Evolutionary conservation across 2,113 vertebrate genomes (phyloP), one percentile per base, ranked within the genome.

Genomic region (Glaucomys volans): DNA sequence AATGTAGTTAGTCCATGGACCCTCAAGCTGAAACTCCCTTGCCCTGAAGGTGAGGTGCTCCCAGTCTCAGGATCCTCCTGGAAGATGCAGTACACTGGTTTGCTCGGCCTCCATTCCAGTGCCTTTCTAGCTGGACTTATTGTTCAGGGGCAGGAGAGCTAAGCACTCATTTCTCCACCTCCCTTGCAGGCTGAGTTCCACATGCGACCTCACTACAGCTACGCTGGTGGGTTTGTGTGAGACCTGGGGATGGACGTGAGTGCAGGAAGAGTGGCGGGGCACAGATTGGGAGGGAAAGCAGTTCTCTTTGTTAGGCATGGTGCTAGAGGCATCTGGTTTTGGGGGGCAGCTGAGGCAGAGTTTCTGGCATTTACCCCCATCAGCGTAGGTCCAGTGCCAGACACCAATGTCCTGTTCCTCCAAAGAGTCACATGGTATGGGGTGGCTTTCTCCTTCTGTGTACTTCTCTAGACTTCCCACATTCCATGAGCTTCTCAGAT

Each of bases 221-320:
- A 42, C 26, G 11, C 13, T 16, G 1, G 2, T 11, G 9, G 18
- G 1, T 30, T n/a, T 40, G 6, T 37, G 75, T 64, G 40, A 10
- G 40, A 28, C 0, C 2, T 1, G 2, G 20, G 22, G 52, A 20
- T 35, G 37, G 11, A 8, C 4, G 1, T 64, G 47, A 75, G 35
- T 5, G 22, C 12, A 32, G 50, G 18, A 64, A 75, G 42, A 18
- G 8, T 4, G 26, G 35, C 89, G 26, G 17, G 75, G 44, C 52
- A 6, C 1, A 18, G 35, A 35, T 24, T 16, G 22, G n/a, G n/a
- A 17, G 2, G 50, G 28, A 44, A 57, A 62, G 5, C 1, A 54
- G 42, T 18, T 69, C 24, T 76, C 24, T 24, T 24, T 24, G 37
- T 37, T 10, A 37, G 57, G 59, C 11, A 10, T 4, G 5, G 26